A percentile compares a stretch with the other conserved stretches of the same genome.
Evolutionary conservation across 1,140 invertebrate genomes (phyloP).

Genomic region (Meteorus sp.): DNA sequence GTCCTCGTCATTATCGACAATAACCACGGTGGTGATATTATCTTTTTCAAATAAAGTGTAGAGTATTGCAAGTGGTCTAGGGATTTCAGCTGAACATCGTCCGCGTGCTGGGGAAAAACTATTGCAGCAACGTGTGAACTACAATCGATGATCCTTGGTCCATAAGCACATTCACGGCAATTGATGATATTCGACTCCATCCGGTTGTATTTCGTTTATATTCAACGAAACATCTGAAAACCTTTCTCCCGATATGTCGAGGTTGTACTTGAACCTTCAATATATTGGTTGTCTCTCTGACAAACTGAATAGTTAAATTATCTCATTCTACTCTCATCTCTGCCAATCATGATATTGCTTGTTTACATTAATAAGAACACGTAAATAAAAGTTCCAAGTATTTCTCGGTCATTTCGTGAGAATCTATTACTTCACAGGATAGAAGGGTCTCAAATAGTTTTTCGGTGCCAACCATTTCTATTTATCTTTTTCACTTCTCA

Average conservation of each 20-base stretch:
- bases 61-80: no score
- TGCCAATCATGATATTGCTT: slow-evolving; percentile 30
- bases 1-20: no score
- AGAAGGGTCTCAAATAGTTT: slow-evolving; percentile 25
- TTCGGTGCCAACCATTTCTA: slow-evolving; percentile 21
- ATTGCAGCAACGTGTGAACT: slow-evolving; percentile 29
- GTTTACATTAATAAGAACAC: slow-evolving; percentile 26
- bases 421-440: slow-evolving; percentile 25
- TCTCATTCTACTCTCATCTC: slow-evolving; percentile 28
- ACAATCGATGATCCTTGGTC: slow-evolving; percentile 23
- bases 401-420: slow-evolving; percentile 25
- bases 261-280: slow-evolving; percentile 26
- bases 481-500: slow-evolving; percentile 28
- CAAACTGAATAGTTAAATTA: slow-evolving; percentile 20
- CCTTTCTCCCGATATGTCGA: slow-evolving; percentile 26
- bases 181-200: slow-evolving; percentile 11
- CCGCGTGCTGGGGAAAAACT: slow-evolving; percentile 25
- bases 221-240: slow-evolving; percentile 25
- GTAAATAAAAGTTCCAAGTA: slow-evolving; percentile 28
- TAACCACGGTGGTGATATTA: no score
- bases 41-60: no score
- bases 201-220: slow-evolving; percentile 17
- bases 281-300: slow-evolving; percentile 14
- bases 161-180: slow-evolving; percentile 30
- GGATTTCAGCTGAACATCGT: slow-evolving; percentile 21